Conservation (phyloP, 2,113 vertebrate genomes). For the Odocoileus hemionus region DNA sequence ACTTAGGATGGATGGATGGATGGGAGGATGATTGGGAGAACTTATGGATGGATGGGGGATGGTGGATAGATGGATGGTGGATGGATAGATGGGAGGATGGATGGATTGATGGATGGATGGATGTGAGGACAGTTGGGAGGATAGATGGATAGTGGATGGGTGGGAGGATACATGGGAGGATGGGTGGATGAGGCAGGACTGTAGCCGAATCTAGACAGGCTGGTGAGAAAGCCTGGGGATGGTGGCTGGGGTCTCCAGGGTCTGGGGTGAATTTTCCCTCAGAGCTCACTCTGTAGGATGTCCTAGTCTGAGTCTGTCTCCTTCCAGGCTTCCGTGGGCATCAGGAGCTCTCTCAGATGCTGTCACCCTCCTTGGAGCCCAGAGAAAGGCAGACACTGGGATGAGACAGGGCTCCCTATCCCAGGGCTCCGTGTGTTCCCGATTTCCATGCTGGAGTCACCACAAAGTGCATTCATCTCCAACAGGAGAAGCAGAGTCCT, state of each 20-base stretch:
- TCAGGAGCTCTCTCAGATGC: not conserved
- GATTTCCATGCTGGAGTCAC: not conserved
- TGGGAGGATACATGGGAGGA: not conserved
- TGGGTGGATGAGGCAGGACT: not conserved
- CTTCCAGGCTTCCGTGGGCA: rapidly evolving
- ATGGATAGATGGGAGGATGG: not conserved
- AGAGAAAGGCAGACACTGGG: not conserved
- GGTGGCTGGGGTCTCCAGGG: not conserved
- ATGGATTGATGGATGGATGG: not conserved
- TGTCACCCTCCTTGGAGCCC: not conserved
- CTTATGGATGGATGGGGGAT: not conserved
- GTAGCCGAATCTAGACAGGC: not conserved
- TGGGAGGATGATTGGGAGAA: not conserved
- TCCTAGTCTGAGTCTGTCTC: not conserved
- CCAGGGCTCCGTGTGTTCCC: not conserved
- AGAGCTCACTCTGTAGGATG: not conserved
- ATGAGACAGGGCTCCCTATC: not conserved
- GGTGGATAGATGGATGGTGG: not conserved
- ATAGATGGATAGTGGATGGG: not conserved
- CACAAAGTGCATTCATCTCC: not conserved
- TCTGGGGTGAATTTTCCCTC: not conserved
- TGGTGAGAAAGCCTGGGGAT: no score
- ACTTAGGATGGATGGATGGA: not conserved
- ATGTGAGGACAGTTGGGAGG: not conserved
- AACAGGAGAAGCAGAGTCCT: not conserved